Evolutionary conservation across 1,140 invertebrate species (phyloP).

Genomic region (Oscheius sp.): DNA sequence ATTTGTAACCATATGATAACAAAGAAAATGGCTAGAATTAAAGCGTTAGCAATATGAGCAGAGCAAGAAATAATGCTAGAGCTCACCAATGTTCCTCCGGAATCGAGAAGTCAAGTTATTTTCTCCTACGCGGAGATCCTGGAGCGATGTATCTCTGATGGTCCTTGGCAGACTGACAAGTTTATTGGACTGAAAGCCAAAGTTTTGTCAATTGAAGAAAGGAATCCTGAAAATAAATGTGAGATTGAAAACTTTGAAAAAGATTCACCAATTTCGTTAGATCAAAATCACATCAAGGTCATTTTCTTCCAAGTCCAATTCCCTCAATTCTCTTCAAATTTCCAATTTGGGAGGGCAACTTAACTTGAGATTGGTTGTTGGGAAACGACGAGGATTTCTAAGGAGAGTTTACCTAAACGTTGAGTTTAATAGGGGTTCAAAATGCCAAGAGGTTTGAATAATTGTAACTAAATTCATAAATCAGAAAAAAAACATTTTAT

Average conservation of each 20-base stretch:
- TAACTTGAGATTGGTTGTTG: conserved; percentile 85
- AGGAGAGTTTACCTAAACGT: conserved; percentile 69
- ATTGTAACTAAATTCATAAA: not conserved
- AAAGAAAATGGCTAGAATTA: not conserved
- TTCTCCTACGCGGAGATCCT: conserved; percentile 89
- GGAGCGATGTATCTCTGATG: conserved; percentile 76
- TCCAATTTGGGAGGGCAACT: conserved; percentile 75
- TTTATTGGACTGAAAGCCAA: conserved; percentile 59
- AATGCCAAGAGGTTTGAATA: not conserved
- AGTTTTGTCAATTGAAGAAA: conserved; percentile 58
- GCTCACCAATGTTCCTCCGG: conserved; percentile 87
- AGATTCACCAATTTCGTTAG: conserved; percentile 79
- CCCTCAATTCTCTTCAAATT: conserved; percentile 84
- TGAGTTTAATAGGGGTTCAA: not conserved
- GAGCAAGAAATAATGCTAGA: too few relatives aligned
- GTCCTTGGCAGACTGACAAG: conserved; percentile 52
- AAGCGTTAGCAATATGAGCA: too few relatives aligned
- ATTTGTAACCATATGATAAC: not conserved
- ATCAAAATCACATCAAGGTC: conserved; percentile 84
- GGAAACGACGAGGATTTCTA: conserved; percentile 92
- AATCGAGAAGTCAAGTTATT: conserved; percentile 88
- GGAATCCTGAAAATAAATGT: conserved; percentile 47
- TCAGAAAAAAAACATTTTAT: too few relatives aligned
- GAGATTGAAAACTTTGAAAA: conserved; percentile 29
- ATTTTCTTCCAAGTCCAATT: conserved; percentile 95